Base-by-base conservation (phyloP, 2,797 vertebrate genomes). In the Podarcis lilfordi region DNA sequence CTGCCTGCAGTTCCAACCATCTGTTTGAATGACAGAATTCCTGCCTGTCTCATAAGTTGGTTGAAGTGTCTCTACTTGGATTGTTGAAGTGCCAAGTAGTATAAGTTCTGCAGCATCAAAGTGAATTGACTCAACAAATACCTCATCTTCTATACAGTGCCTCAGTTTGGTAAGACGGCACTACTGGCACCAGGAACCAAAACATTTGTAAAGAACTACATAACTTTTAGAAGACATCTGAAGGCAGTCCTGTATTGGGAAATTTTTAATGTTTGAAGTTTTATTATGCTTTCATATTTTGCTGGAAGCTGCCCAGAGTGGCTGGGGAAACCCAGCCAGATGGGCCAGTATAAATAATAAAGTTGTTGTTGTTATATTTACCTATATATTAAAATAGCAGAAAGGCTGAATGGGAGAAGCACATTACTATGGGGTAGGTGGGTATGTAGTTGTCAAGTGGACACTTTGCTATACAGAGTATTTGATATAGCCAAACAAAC, bases 21-120 rank as follows among this genome's bases (percentile, higher is more conserved):
- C 69, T 71, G 96, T 95, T 93, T 93, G 90, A 92, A 93, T 95
- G 95, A 95, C 64, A n/a, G 87, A 82, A 85, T 93, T 95, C 90
- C 91, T 92, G 91, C 91, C 81, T 95, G 59, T 23, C 59, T 61
- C 93, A 89, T 92, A 94, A 93, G 88, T 93, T 94, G 94, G 90
- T 92, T 96, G 95, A 92, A 94, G 90, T 85, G 72, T 93, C 93
- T 55, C 95, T 92, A 90, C 88, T 71, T 83, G 88, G 92, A 92
- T 87, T 93, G 40, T 17, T 69, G 80, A 94, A 92, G 81, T 95
- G 94, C 95, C 95, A 96, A 92, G 29, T 84, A 94, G 91, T 91
- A 92, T 84, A 79, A 93, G 92, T 89, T 92, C 92, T 89, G 92
- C 93, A 95, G 93, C 87, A 95, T 86, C 93, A 93, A 88, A 86